Conservation (phyloP, 1,140 invertebrate species). For the Drosophila littoralis region DNA sequence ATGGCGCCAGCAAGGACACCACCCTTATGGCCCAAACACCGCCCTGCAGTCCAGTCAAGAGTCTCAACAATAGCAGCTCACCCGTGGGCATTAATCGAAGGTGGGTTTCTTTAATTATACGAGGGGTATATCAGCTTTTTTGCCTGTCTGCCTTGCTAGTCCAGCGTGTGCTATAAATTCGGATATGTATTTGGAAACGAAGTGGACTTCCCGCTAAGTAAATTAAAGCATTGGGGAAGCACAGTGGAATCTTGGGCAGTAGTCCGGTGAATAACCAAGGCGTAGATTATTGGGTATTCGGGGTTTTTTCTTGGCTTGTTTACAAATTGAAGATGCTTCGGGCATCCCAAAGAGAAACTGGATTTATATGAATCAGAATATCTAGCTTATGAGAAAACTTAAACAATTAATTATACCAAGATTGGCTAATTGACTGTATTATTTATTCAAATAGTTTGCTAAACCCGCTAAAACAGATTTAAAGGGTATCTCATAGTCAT, state of each 20-base stretch:
- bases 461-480: background rate
- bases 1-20: slow-evolving; percentile 62
- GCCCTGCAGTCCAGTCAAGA: slow-evolving; percentile 82
- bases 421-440: background rate
- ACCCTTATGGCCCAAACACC: slow-evolving; percentile 75
- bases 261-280: background rate
- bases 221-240: background rate
- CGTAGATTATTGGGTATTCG: background rate
- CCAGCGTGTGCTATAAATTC: background rate
- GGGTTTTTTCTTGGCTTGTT: background rate
- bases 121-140: too few species aligned
- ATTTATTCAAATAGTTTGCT: background rate
- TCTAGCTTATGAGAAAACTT: background rate
- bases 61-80: slow-evolving; percentile 83
- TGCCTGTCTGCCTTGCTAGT: background rate
- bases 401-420: background rate
- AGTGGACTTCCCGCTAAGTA: background rate
- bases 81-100: slow-evolving; percentile 89
- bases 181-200: background rate
- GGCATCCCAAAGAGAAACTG: background rate
- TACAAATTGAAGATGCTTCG: background rate
- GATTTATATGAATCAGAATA: background rate
- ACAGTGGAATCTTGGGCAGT: background rate
- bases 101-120: slow-evolving; percentile 34
- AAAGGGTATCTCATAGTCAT: background rate